These are phyloP conservation scores for Sebastiscus tertius DNA, from an alignment of 2,797 vertebrate species.

Conservation along the genomic window DNA sequence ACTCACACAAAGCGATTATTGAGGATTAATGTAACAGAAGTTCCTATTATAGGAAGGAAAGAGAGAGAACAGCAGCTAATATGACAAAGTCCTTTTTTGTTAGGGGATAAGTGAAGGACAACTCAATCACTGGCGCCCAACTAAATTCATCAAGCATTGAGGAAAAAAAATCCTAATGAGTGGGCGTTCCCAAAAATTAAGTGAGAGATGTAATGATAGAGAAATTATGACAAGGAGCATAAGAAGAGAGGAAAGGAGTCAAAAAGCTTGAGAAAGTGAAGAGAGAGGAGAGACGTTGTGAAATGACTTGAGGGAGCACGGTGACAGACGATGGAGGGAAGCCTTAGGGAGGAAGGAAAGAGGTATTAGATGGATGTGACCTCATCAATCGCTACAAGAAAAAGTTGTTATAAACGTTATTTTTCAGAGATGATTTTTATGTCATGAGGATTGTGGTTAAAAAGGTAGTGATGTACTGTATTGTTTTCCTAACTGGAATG, in stretches of 20 bases:
- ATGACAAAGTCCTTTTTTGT: neutral
- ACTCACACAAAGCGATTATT: neutral
- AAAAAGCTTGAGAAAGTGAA: slow-evolving; percentile 29
- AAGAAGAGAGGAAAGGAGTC: slow-evolving; percentile 19
- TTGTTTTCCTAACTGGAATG: neutral
- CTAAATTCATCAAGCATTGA: neutral
- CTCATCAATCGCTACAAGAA: slow-evolving; percentile 52
- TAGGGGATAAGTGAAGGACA: slow-evolving; percentile 41
- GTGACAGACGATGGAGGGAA: slow-evolving; percentile 44
- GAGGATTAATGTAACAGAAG: neutral
- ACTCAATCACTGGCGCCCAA: slow-evolving; percentile 10
- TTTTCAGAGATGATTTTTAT: slow-evolving; percentile 30
- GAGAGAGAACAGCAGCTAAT: neutral
- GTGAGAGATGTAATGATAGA: slow-evolving; percentile 14
- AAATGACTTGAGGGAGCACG: slow-evolving; percentile 49
- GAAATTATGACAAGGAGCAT: slow-evolving; percentile 38
- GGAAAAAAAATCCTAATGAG: neutral
- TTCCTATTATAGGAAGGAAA: neutral
- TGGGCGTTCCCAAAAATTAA: slow-evolving; percentile 19
- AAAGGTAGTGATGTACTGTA: neutral
- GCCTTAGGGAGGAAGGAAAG: slow-evolving; percentile 38
- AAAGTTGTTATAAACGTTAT: slow-evolving; percentile 32
- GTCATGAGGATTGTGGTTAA: slow-evolving; percentile 7
- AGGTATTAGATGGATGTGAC: slow-evolving; percentile 45
- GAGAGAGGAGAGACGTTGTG: slow-evolving; percentile 22